A percentile compares a stretch with the other conserved stretches of the same genome.
Evolutionary conservation across 92 coral and sea anemone genomes (phyloP).

Genomic region (Palythoa grandiflora): DNA sequence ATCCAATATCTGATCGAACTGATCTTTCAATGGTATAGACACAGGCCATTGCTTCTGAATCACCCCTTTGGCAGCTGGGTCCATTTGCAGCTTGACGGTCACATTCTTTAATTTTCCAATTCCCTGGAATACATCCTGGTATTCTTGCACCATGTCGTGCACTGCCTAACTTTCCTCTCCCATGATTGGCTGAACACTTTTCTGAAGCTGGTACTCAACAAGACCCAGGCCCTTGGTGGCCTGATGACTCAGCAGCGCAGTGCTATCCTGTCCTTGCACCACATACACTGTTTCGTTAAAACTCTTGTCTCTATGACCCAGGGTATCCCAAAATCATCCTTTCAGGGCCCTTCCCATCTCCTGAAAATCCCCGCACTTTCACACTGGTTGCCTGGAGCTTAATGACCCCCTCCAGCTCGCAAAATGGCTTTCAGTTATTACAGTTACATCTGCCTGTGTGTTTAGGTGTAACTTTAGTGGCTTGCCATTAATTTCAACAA

Average conservation of each 20-base stretch:
- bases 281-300: slow-evolving; percentile 29
- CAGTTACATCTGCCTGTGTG: slow-evolving; percentile 40
- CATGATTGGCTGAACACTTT: too few relatives aligned
- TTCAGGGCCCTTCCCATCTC: slow-evolving; percentile 36
- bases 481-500: slow-evolving; percentile 38
- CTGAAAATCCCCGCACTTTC: slow-evolving; percentile 43
- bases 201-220: slow-evolving; percentile 12
- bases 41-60: too few relatives aligned
- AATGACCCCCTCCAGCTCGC: slow-evolving; percentile 12
- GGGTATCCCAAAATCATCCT: background rate
- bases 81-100: too few relatives aligned
- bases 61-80: too few relatives aligned
- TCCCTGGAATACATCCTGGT: too few relatives aligned
- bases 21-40: too few relatives aligned
- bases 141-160: too few relatives aligned
- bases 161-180: too few relatives aligned
- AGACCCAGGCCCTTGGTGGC: slow-evolving; percentile 39
- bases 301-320: background rate
- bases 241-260: slow-evolving; percentile 44
- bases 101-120: too few relatives aligned
- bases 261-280: slow-evolving; percentile 46
- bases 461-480: slow-evolving; percentile 46
- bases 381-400: background rate
- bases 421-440: slow-evolving; percentile 27
- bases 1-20: too few relatives aligned